Conservation (phyloP, 2,797 vertebrate genomes). For the Cossypha polioptera region DNA sequence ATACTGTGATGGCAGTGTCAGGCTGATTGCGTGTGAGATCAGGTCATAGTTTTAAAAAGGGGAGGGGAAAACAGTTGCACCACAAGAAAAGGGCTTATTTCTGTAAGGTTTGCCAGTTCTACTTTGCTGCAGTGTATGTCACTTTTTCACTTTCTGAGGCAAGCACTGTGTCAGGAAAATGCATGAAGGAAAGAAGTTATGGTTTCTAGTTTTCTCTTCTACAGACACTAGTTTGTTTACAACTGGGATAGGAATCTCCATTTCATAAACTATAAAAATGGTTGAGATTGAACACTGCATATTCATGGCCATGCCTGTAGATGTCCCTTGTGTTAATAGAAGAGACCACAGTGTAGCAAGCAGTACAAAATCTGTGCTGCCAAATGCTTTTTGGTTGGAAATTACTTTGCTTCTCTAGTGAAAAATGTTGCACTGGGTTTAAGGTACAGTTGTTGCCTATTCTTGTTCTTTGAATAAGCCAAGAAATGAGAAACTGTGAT, state of each 20-base stretch:
- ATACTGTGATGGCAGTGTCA: not conserved
- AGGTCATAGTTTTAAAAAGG: not conserved
- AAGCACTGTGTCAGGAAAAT: not conserved
- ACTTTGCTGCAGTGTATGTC: not conserved
- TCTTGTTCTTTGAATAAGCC: not conserved
- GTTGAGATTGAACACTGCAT: not conserved
- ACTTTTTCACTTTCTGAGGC: not conserved
- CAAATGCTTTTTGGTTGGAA: not conserved
- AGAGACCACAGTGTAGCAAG: not conserved
- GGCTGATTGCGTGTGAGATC: not conserved
- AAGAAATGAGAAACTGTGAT: not conserved
- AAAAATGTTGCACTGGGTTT: not conserved
- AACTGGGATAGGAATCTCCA: not conserved
- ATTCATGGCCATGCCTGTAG: not conserved
- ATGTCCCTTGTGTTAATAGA: not conserved
- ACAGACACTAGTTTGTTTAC: not conserved
- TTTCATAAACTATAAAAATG: not conserved
- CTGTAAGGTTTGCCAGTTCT: not conserved
- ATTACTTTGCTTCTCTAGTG: not conserved
- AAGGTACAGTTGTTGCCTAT: not conserved
- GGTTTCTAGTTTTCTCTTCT: not conserved
- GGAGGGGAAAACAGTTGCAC: not conserved
- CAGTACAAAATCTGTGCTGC: not conserved
- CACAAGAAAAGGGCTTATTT: not conserved
- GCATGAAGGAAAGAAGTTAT: not conserved